Evolutionary conservation across 1,140 invertebrate species (phyloP).

Genomic region (Drosophila melanica): DNA sequence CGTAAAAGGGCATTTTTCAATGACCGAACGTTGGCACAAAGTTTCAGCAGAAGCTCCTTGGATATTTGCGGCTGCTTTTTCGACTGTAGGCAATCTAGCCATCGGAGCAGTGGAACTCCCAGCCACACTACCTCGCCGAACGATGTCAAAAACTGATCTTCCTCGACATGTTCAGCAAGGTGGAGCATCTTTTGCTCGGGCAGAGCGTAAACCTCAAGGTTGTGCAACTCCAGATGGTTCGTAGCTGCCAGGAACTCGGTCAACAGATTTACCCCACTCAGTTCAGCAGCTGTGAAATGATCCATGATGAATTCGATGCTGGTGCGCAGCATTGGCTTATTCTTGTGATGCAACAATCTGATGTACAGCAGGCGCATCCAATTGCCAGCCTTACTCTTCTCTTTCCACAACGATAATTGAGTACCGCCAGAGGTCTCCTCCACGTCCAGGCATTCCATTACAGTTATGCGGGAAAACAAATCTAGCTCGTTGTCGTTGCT

Average conservation of each 20-base stretch:
- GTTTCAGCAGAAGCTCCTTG: constrained; percentile 39
- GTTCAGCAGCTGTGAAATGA: constrained; percentile 19
- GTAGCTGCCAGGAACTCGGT: constrained; percentile 53
- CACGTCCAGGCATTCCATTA: constrained; percentile 86
- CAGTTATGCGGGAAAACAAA: constrained; percentile 55
- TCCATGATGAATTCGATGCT: constrained; percentile 72
- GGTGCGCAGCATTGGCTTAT: constrained; percentile 82
- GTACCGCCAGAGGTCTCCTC: constrained; percentile 85
- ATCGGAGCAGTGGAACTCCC: constrained; percentile 58
- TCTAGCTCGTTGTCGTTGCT: constrained; percentile 3
- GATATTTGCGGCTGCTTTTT: constrained; percentile 16
- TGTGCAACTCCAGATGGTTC: constrained; percentile 62
- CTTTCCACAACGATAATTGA: constrained; percentile 54
- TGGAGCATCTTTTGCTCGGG: constrained; percentile 8
- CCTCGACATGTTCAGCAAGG: constrained; percentile 11
- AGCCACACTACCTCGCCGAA: constrained; percentile 51
- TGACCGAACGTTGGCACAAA: constrained; percentile 33
- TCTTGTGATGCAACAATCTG: constrained; percentile 83
- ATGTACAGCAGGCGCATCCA: constrained; percentile 84
- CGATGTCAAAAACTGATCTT: constrained; percentile 25
- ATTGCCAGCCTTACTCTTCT: constrained; percentile 9
- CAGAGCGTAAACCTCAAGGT: constrained; percentile 37
- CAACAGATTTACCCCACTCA: constrained; percentile 29
- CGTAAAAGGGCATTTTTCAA: constrained; percentile 55
- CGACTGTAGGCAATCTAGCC: constrained; percentile 30